Percentiles rank a stretch among this genome's conserved stretches.
Evolutionary conservation across 2,113 vertebrate species (phyloP).

Genomic region (Theristicus caerulescens): DNA sequence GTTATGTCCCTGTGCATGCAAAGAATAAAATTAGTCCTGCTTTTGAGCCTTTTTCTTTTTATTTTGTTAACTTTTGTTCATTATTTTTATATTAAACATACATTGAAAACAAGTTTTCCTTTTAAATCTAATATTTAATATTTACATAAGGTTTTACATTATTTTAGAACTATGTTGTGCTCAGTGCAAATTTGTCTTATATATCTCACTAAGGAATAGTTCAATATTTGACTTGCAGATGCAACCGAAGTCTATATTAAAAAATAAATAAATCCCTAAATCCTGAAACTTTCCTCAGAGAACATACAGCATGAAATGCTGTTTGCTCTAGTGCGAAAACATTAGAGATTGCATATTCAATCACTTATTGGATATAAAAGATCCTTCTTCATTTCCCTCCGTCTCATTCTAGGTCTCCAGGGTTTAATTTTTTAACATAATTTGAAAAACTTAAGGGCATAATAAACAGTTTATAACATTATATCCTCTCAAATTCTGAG

Average conservation of each 20-base stretch:
- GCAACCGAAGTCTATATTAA: not conserved
- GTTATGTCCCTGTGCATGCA: not conserved
- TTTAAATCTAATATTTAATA: not conserved
- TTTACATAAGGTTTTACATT: not conserved
- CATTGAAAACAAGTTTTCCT: not conserved
- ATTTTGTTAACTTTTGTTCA: not conserved
- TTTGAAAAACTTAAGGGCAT: not conserved
- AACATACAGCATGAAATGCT: not conserved
- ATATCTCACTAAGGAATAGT: not conserved
- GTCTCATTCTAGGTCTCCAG: not conserved
- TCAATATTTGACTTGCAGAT: slow-evolving; percentile 2
- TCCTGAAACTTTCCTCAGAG: not conserved
- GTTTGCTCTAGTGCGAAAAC: not conserved
- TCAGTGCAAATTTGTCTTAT: not conserved
- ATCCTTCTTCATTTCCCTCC: not conserved
- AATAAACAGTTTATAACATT: not conserved
- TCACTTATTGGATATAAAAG: not conserved
- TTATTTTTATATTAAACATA: not conserved
- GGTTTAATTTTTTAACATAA: not conserved
- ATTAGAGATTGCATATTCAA: not conserved
- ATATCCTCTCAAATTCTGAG: not conserved
- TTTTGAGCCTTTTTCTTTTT: not conserved
- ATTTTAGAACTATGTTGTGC: not conserved
- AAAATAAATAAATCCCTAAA: not conserved
- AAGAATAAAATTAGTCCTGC: not conserved